Percentiles rank a stretch among this genome's conserved stretches.
These are phyloP conservation scores for Drosophila rellima DNA, from an alignment of 2,888 invertebrate species.

Conservation along the genomic window DNA sequence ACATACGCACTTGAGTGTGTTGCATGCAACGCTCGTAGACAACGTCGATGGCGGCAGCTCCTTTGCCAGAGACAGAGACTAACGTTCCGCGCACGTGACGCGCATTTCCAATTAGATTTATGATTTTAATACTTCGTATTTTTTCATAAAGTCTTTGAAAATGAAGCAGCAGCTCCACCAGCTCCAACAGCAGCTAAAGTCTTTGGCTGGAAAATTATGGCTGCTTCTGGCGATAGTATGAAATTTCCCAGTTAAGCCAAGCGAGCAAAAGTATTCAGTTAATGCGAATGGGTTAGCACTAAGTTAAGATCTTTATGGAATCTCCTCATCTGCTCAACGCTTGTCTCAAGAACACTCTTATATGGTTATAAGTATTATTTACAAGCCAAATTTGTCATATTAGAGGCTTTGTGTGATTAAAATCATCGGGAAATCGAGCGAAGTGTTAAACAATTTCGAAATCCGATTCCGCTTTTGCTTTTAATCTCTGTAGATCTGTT, in stretches of 20 bases:
- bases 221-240: constrained; percentile 50
- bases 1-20: constrained; percentile 46
- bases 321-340: not conserved
- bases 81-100: constrained; percentile 82
- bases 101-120: constrained; percentile 82
- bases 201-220: constrained; percentile 64
- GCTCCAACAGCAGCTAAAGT: constrained; percentile 25
- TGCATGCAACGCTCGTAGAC: constrained; percentile 63
- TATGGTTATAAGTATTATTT: constrained; percentile 28
- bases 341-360: constrained; percentile 7
- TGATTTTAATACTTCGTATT: constrained; percentile 83
- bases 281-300: constrained; percentile 59
- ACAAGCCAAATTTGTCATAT: constrained; percentile 30
- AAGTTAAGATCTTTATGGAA: constrained; percentile 15
- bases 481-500: not conserved
- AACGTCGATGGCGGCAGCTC: constrained; percentile 25
- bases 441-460: not conserved
- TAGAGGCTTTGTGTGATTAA: constrained; percentile 2
- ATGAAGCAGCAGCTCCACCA: constrained; percentile 17
- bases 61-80: constrained; percentile 72
- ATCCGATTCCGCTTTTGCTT: not conserved
- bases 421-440: constrained; percentile 3
- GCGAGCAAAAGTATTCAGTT: constrained; percentile 52
- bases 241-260: constrained; percentile 57
- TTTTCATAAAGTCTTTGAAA: constrained; percentile 75